These are phyloP conservation scores for Pygmarrhopalites habei DNA, from an alignment of 1,140 invertebrate species.

Conservation along the genomic window DNA sequence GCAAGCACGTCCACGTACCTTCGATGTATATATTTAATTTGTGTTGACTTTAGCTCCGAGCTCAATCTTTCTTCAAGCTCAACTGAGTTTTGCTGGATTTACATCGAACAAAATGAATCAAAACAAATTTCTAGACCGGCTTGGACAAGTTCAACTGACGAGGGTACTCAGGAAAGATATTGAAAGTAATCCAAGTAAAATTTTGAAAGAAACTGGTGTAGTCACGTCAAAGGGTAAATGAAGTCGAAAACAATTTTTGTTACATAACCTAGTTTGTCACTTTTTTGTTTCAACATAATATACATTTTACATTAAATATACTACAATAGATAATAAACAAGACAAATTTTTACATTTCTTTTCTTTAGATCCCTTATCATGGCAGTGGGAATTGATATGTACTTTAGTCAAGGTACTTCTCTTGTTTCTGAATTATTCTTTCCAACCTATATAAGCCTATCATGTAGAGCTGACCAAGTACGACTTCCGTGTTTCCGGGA, in stretches of 20 bases:
- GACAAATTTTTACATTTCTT: no score
- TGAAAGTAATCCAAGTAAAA: conserved; percentile 52
- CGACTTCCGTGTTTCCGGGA: no score
- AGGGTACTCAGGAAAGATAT: conserved; percentile 47
- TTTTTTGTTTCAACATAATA: no score
- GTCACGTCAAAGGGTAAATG: conserved; percentile 62
- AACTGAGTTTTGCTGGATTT: conserved; percentile 25
- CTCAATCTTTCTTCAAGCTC: conserved; percentile 32
- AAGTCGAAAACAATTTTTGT: no score
- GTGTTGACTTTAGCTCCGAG: no score
- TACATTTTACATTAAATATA: no score
- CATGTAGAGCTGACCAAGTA: no score
- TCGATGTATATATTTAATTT: no score
- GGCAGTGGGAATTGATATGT: conserved; percentile 78
- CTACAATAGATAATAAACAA: no score
- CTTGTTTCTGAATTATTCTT: background rate
- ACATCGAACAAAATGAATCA: conserved; percentile 10
- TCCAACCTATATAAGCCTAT: background rate
- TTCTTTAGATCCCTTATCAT: conserved; percentile 60
- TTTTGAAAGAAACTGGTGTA: conserved; percentile 66
- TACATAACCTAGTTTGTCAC: no score
- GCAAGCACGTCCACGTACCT: no score
- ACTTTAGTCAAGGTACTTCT: conserved; percentile 63
- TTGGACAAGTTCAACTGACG: conserved; percentile 31
- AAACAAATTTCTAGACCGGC: conserved; percentile 28